These are phyloP conservation scores for Phortica okadai DNA, from an alignment of 2,888 invertebrate genomes.

Conservation along the genomic window DNA sequence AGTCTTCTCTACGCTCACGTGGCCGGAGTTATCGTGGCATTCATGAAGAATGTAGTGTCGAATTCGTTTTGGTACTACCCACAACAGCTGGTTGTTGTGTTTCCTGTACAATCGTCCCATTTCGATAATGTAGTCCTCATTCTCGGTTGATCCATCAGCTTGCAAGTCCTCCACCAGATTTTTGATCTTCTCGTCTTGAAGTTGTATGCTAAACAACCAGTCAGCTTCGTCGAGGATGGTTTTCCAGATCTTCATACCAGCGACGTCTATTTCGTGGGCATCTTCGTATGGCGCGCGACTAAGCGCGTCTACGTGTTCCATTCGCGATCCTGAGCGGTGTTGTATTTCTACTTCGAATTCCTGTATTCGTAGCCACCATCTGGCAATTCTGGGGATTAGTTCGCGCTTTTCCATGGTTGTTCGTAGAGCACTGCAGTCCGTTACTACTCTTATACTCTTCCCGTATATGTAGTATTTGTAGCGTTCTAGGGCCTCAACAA, in stretches of 20 bases:
- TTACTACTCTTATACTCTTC: neutral
- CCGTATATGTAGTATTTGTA: neutral
- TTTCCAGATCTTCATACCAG: neutral
- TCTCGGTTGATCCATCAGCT: neutral
- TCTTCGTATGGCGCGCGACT: neutral
- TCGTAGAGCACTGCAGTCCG: neutral
- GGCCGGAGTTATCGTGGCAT: constrained; percentile 20
- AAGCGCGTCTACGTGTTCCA: neutral
- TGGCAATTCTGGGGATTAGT: neutral
- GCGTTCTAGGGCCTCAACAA: constrained; percentile 38
- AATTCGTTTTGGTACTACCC: neutral
- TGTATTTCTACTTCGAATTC: neutral
- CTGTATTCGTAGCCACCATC: neutral
- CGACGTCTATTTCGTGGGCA: neutral
- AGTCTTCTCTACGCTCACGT: neutral
- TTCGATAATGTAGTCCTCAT: constrained; percentile 10
- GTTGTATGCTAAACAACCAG: too few species aligned
- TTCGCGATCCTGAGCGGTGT: neutral
- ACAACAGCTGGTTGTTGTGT: neutral
- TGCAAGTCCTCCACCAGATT: neutral
- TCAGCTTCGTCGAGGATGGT: too few species aligned
- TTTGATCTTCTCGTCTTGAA: too few species aligned
- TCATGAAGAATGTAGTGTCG: neutral
- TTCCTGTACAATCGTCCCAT: constrained; percentile 26
- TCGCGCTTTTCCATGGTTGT: constrained; percentile 5